phyloP scores from a whole-genome alignment of 2,113 vertebrate species.

The Phrynosoma blainvillii region DNA sequence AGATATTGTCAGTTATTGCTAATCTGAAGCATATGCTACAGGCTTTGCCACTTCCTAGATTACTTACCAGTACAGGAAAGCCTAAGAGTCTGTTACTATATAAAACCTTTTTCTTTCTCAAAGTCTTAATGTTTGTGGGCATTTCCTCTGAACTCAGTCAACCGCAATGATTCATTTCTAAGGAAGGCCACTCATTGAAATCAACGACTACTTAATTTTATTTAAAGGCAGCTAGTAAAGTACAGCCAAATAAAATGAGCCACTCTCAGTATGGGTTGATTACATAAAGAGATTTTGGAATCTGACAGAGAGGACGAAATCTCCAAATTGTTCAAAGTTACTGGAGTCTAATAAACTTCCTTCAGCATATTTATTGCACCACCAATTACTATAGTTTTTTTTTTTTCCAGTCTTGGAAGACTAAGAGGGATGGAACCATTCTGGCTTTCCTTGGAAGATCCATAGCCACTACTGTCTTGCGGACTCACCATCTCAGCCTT shows the following conservation, averaged over 20 bases:
- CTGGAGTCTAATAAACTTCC: constrained; percentile 1
- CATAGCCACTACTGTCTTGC: background rate
- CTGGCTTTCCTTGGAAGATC: too few relatives aligned
- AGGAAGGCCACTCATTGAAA: constrained; percentile 45
- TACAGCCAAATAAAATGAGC: constrained; percentile 48
- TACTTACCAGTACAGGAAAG: constrained; percentile 60
- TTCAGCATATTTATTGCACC: background rate
- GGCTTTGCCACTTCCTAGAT: constrained; percentile 41
- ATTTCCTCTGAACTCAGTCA: constrained; percentile 62
- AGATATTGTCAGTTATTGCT: constrained; percentile 48
- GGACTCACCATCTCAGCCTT: too few relatives aligned
- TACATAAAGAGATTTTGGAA: constrained; percentile 57
- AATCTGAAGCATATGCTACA: constrained; percentile 41
- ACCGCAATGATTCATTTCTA: constrained; percentile 62
- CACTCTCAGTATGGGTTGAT: constrained; percentile 51
- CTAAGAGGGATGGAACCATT: too few relatives aligned
- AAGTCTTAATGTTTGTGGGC: constrained; percentile 56
- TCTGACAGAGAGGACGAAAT: constrained; percentile 13
- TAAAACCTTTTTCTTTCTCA: constrained; percentile 9
- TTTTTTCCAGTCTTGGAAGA: too few relatives aligned
- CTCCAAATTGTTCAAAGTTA: constrained; percentile 5
- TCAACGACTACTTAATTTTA: constrained; percentile 53
- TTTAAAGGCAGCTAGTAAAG: constrained; percentile 55
- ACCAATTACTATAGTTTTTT: too few relatives aligned
- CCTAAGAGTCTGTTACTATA: constrained; percentile 54